A percentile compares a stretch with the other conserved stretches of the same genome.
Evolutionary conservation across 1,140 invertebrate species (phyloP).

Genomic region (Capitella teleta): DNA sequence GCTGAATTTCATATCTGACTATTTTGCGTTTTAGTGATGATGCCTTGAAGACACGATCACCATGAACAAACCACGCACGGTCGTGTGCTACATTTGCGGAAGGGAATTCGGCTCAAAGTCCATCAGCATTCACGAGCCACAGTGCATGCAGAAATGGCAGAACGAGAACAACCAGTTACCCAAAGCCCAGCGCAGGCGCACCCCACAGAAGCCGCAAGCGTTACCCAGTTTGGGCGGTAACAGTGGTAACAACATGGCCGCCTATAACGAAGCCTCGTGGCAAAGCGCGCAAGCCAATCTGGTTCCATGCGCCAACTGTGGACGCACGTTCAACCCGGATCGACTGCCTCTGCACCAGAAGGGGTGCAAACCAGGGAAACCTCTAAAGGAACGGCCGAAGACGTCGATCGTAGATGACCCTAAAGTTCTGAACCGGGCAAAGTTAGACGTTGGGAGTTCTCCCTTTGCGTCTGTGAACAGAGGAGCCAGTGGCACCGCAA

Average conservation of each 20-base stretch:
- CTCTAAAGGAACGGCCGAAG: background rate
- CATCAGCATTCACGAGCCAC: conserved; percentile 62
- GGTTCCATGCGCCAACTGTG: conserved; percentile 55
- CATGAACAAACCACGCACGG: conserved; percentile 8
- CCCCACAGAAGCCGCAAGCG: conserved; percentile 49
- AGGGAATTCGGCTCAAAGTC: conserved; percentile 45
- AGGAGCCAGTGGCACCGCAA: background rate
- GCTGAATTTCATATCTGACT: too few species aligned
- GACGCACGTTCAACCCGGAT: conserved; percentile 53
- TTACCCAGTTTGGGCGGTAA: conserved; percentile 1
- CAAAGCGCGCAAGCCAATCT: conserved; percentile 26
- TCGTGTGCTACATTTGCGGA: conserved; percentile 43
- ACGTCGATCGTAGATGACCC: conserved; percentile 1
- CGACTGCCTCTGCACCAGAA: conserved; percentile 4
- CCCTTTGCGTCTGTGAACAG: background rate
- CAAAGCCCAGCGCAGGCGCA: conserved; percentile 46
- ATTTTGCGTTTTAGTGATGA: background rate
- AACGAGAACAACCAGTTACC: conserved; percentile 57
- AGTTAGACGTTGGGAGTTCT: conserved; percentile 2
- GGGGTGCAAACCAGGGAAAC: conserved; percentile 1
- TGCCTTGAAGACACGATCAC: background rate
- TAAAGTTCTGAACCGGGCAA: background rate
- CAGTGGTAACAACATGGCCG: background rate
- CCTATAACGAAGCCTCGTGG: conserved; percentile 2
- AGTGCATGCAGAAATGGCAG: conserved; percentile 65